phyloP scores from a whole-genome alignment of 2,113 vertebrate genomes.

The Clarias macrocephalus region DNA sequence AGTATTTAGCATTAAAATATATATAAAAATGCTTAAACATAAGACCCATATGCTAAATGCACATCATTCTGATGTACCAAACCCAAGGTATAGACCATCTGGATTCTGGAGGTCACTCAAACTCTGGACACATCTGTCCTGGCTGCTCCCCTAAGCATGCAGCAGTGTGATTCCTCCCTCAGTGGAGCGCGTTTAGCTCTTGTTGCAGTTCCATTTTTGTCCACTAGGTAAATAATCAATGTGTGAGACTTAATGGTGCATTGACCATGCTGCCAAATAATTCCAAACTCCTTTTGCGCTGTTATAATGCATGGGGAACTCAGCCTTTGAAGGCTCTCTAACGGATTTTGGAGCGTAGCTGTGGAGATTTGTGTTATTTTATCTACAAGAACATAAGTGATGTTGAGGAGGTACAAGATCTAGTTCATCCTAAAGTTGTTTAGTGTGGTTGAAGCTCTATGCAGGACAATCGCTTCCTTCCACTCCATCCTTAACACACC shows the following conservation, averaged over 20 bases:
- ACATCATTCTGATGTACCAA: not conserved
- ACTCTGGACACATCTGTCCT: no score
- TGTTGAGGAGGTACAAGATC: no score
- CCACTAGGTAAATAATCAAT: not conserved
- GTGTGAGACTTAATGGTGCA: not conserved
- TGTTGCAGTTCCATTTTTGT: not conserved
- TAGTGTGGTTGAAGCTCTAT: not conserved
- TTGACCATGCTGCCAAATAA: no score
- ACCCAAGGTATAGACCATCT: not conserved
- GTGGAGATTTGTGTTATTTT: not conserved
- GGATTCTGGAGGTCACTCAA: not conserved
- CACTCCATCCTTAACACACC: not conserved
- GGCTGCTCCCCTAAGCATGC: not conserved
- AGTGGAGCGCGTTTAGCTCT: not conserved
- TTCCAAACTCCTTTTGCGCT: not conserved
- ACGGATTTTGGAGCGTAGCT: not conserved
- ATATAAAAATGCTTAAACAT: not conserved
- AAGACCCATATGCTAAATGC: not conserved
- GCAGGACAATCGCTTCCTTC: not conserved
- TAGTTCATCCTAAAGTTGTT: not conserved
- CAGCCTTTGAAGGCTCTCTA: not conserved
- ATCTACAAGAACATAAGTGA: not conserved
- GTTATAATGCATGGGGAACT: not conserved
- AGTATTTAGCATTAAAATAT: conserved; percentile 64
- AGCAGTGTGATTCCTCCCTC: not conserved